Base-by-base conservation (phyloP, 2,113 vertebrate genomes). In the Pterocles orientalis region DNA sequence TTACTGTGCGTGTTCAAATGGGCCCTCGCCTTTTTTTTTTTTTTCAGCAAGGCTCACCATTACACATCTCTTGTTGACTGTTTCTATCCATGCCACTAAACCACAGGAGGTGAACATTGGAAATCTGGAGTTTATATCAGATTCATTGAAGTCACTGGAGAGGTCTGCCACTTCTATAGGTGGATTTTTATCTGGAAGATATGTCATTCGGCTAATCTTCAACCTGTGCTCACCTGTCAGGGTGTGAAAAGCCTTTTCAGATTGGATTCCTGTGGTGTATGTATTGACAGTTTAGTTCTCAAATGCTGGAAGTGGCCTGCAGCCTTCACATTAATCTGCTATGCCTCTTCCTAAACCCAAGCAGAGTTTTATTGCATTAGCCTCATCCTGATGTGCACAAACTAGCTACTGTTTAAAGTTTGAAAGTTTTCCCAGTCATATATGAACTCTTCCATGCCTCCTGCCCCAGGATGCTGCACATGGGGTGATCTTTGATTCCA, bases 311-410 rank as follows among this genome's bases (percentile, higher is more conserved):
- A 78, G 79, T 80, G 58, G 76, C 84, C 61, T 92, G 41, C 48
- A 81, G 57, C 69, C 61, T 93, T 86, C 76, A 50, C 61, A 73
- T 92, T 75, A 72, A 57, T 94, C 78, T 95, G 56, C 66, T 48
- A 3, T 88, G 78, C 83, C 64, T 93, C 92, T 89, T 65, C 34
- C 66, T 56, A 57, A 76, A 78, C 31, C 14, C n/a, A 24, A 16
- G 45, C 62, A 73, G 56, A n/a, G 33, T 71, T 94, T 84, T 92
- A n/a, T 39, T 1, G 0, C 36, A 57, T 94, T 94, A 45, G 23
- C 36, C 41, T 86, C 57, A 68, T 77, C n/a, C 58, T 64, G 41
- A 51, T 41, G 47, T 88, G 33, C 26, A 54, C 53, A 39, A 73
- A 50, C 31, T 56, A 47, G 50, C 78, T 90, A 7, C 84, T 77